Evolutionary conservation across 1,140 invertebrate species (phyloP), one percentile per base, ranked within the genome.

Genomic region (Apis dorsata): DNA sequence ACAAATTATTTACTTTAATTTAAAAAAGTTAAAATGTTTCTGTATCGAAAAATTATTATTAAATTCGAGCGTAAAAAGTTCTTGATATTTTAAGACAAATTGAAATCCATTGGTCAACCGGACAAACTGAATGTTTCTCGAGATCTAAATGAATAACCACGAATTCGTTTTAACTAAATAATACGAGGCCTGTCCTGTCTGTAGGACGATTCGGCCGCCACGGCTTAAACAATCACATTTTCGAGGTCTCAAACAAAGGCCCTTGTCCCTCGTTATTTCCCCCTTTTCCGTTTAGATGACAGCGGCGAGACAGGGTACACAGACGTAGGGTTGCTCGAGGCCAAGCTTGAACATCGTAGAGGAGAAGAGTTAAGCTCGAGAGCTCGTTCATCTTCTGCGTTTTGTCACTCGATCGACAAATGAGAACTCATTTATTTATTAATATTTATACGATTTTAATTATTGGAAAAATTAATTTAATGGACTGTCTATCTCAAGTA

Each of bases 141-240:
- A 15, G n/a, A 21, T 21, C 57, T 9, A 57, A 82, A 77, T 24
- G 80, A 82, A 82, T 82, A 77, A 82, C 59, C 68, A 69, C 80
- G 75, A 62, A 77, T 82, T 72, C 72, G 53, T 68, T 81, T 81
- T 53, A n/a, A 15, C 62, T 62, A 70, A 70, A 82, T 60, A 77
- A 82, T 77, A 63, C 65, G 28, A 53, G 28, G 12, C n/a, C n/a
- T 9, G 59, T 59, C 24, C 74, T 10, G 21, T 69, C 53, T 28
- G 44, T 13, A 69, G n/a, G 28, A 65, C 49, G 44, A 51, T 69
- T 60, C 63, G 63, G 55, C 24, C 65, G 79, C 2, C 75, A 17
- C 66, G 68, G 63, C 72, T 65, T 76, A 81, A 82, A 82, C 72
- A 85, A 85, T 85, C 79, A 69, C 83, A 85, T 85, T 85, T 85